phyloP scores from a whole-genome alignment of 1,140 invertebrate genomes.

The Diabrotica virgifera region DNA sequence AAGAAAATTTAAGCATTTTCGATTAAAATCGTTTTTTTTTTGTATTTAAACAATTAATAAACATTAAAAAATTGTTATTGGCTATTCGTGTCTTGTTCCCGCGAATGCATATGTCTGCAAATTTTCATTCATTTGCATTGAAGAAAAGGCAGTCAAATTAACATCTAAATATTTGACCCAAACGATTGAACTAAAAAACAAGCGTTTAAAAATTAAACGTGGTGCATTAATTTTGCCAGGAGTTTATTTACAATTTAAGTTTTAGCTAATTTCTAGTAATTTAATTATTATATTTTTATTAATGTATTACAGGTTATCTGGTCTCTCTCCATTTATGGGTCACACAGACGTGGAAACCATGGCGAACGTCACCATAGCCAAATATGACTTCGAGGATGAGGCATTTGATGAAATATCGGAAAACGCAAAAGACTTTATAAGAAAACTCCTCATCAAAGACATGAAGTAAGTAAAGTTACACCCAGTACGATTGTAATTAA shows the following conservation, averaged over 20 bases:
- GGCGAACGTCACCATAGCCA: slow-evolving; percentile 92
- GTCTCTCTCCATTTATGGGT: slow-evolving; percentile 97
- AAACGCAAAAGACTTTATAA: slow-evolving; percentile 91
- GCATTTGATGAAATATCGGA: slow-evolving; percentile 88
- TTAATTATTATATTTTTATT: neutral
- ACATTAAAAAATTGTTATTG: too few species aligned
- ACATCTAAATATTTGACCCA: too few species aligned
- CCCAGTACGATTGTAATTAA: neutral
- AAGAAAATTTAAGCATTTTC: too few species aligned
- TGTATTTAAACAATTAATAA: too few species aligned
- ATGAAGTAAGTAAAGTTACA: slow-evolving; percentile 70
- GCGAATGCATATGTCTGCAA: too few species aligned
- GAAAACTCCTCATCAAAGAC: slow-evolving; percentile 82
- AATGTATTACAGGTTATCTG: slow-evolving; percentile 75
- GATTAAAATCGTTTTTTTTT: too few species aligned
- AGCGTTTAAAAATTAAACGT: neutral
- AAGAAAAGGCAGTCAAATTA: too few species aligned
- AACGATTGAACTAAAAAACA: too few species aligned
- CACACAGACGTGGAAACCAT: slow-evolving; percentile 96
- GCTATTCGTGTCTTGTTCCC: too few species aligned
- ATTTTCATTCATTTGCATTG: too few species aligned
- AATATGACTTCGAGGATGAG: slow-evolving; percentile 95
- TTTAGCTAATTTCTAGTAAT: neutral
- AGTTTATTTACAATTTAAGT: neutral
- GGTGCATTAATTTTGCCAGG: neutral